Conservation (phyloP, 2,113 vertebrate species). For the Podarcis raffonei region DNA sequence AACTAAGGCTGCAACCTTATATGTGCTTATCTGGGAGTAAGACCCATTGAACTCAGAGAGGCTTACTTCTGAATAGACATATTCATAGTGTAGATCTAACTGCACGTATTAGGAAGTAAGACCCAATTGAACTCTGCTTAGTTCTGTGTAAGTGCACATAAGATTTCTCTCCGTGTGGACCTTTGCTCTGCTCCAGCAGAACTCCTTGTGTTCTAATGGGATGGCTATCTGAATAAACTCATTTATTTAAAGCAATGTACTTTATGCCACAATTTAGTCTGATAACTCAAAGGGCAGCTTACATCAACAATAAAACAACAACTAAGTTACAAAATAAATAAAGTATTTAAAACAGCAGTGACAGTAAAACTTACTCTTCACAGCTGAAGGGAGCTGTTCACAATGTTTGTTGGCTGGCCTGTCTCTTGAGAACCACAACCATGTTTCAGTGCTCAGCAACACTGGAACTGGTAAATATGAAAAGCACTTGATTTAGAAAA, state of each 20-base stretch:
- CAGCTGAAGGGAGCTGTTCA: neutral
- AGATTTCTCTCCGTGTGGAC: neutral
- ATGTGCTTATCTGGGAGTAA: neutral
- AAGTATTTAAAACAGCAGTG: neutral
- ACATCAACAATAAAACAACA: neutral
- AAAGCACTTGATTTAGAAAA: neutral
- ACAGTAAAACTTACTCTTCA: neutral
- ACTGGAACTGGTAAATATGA: neutral
- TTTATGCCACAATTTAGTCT: neutral
- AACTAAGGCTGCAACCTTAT: slow-evolving; percentile 17
- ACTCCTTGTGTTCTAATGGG: neutral
- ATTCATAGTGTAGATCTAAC: slow-evolving; percentile 6
- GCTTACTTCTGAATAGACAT: neutral
- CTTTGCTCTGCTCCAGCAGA: neutral
- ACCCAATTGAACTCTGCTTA: neutral
- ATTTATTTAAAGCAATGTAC: no score
- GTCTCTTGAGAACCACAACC: neutral
- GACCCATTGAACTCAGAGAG: neutral
- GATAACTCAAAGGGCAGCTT: neutral
- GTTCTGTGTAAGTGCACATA: neutral
- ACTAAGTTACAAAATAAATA: neutral
- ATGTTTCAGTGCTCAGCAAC: neutral
- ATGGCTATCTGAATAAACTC: neutral
- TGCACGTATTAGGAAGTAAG: neutral
- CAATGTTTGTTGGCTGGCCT: neutral